Conservation (phyloP, 1,140 invertebrate genomes). For the Oedothorax gibbosus region DNA sequence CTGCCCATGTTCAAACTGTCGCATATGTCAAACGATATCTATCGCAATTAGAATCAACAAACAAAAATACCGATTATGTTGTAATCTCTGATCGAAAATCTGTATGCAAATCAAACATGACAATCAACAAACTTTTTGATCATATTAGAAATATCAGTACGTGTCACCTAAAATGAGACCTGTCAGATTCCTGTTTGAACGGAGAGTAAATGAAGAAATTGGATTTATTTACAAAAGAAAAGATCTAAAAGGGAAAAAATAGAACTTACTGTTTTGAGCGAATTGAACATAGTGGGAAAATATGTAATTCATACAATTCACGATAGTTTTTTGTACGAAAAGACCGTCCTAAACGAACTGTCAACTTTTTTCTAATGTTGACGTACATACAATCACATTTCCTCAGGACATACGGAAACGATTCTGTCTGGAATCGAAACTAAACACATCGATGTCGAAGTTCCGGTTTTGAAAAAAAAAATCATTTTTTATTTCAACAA, state of each 20-base stretch:
- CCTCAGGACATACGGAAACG: slow-evolving; percentile 46
- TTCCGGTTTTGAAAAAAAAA: slow-evolving; percentile 19
- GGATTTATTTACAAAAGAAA: slow-evolving; percentile 8
- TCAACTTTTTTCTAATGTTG: slow-evolving; percentile 54
- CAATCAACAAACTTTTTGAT: neutral
- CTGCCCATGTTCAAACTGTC: neutral
- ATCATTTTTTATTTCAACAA: neutral
- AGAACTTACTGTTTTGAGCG: neutral
- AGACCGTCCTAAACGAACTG: slow-evolving; percentile 32
- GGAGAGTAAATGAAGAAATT: slow-evolving; percentile 22
- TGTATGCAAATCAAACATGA: slow-evolving; percentile 1
- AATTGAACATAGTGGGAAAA: slow-evolving; percentile 2
- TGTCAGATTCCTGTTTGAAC: slow-evolving; percentile 49
- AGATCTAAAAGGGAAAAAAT: neutral
- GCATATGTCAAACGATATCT: slow-evolving; percentile 28
- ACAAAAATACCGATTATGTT: neutral
- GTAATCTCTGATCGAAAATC: neutral
- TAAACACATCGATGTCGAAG: slow-evolving; percentile 3
- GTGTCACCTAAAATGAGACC: slow-evolving; percentile 44
- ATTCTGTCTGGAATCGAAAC: slow-evolving; percentile 24
- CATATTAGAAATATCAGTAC: slow-evolving; percentile 32
- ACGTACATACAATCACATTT: slow-evolving; percentile 57
- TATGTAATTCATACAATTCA: slow-evolving; percentile 9
- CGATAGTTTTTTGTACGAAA: neutral
- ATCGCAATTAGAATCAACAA: neutral